Percentiles rank a stretch among this genome's conserved stretches.
These are phyloP conservation scores for Haliclona indistincta DNA, from an alignment of 37 sponge, comb jelly and placozoan genomes.

Conservation along the genomic window DNA sequence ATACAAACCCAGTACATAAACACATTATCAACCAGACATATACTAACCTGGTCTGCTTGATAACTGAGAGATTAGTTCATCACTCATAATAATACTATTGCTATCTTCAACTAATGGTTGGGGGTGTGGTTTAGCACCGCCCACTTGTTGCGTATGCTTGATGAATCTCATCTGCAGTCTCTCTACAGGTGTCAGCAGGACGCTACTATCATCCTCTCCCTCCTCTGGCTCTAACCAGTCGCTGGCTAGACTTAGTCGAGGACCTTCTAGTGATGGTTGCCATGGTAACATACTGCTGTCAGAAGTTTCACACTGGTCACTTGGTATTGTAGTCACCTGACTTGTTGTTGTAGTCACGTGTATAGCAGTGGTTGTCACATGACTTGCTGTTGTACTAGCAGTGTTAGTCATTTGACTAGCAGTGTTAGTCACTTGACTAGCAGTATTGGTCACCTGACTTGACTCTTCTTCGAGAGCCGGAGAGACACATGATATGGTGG, in stretches of 20 bases:
- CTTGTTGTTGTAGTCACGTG: neutral
- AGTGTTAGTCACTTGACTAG: too few species aligned
- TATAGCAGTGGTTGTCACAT: neutral
- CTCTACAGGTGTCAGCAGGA: slow-evolving; percentile 2
- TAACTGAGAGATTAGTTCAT: neutral
- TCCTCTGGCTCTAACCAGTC: too few species aligned
- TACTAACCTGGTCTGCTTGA: neutral
- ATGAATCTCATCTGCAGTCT: slow-evolving; percentile 21
- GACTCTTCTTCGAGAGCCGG: too few species aligned
- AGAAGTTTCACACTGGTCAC: neutral
- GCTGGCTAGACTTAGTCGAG: too few species aligned
- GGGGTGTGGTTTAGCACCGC: neutral
- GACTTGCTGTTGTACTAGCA: too few species aligned
- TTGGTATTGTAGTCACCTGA: neutral
- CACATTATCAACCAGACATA: neutral
- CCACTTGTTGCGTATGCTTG: neutral
- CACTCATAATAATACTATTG: neutral
- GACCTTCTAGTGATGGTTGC: too few species aligned
- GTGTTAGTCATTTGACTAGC: too few species aligned
- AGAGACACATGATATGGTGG: too few species aligned
- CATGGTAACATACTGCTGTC: slow-evolving; percentile 6
- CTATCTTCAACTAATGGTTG: neutral
- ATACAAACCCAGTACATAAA: neutral
- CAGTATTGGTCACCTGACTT: too few species aligned
- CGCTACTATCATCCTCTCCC: too few species aligned